phyloP scores from a whole-genome alignment of 2,888 invertebrate species.

The Linnaemya vulpina region DNA sequence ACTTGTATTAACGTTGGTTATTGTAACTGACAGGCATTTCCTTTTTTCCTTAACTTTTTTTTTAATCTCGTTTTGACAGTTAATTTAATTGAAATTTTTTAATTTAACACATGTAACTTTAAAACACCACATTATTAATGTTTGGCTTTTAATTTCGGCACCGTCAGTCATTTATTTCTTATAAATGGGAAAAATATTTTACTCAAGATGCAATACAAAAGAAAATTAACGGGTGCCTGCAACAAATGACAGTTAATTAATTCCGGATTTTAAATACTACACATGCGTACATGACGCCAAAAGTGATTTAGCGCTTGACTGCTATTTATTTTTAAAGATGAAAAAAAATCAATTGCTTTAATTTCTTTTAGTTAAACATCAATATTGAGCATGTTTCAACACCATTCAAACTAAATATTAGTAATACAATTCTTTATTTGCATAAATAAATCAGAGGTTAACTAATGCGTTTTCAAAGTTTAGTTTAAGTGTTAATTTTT shows the following conservation, averaged over 20 bases:
- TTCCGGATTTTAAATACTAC: not conserved
- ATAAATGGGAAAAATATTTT: not conserved
- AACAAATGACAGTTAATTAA: constrained; percentile 7
- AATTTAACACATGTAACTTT: not conserved
- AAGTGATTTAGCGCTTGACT: too few relatives aligned
- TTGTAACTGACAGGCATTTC: too few relatives aligned
- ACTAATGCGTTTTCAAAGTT: not conserved
- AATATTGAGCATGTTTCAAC: not conserved
- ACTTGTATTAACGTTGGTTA: too few relatives aligned
- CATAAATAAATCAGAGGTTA: constrained; percentile 1
- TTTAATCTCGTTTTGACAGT: not conserved
- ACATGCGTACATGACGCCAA: too few relatives aligned
- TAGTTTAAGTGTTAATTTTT: not conserved
- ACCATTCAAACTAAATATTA: not conserved
- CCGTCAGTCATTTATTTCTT: not conserved
- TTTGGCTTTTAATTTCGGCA: not conserved
- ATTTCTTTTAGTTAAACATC: not conserved
- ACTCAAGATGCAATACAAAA: not conserved
- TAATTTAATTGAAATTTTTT: not conserved
- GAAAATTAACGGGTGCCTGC: not conserved
- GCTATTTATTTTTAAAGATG: not conserved
- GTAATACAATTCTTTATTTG: not conserved
- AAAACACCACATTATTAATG: not conserved
- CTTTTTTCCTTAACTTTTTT: too few relatives aligned
- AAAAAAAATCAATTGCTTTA: not conserved